Evolutionary conservation across 2,113 vertebrate genomes (phyloP).

Genomic region (Pteronura brasiliensis): DNA sequence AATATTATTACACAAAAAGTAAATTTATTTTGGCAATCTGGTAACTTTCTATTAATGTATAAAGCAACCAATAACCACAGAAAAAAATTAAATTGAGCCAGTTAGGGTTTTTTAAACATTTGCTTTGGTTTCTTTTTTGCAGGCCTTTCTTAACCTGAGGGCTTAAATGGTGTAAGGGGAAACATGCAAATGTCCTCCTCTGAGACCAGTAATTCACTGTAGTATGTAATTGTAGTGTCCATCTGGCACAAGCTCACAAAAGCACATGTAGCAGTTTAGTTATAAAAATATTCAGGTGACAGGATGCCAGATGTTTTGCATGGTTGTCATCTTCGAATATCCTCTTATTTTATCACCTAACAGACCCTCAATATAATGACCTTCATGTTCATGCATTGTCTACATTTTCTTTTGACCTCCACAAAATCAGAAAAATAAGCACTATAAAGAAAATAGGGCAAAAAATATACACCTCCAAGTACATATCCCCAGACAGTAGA

Average conservation of each 20-base stretch:
- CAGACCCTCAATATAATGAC: neutral
- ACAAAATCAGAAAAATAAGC: neutral
- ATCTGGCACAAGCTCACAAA: constrained; percentile 17
- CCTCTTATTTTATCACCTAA: constrained; percentile 52
- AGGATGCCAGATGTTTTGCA: constrained; percentile 55
- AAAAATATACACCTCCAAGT: neutral
- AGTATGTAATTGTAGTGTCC: neutral
- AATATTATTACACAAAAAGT: neutral
- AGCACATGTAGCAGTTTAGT: neutral
- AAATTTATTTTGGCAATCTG: neutral
- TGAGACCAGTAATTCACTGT: neutral
- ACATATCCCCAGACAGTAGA: neutral
- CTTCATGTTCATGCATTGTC: neutral
- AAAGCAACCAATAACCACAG: neutral
- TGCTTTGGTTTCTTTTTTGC: neutral
- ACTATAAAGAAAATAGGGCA: neutral
- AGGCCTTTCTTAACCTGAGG: neutral
- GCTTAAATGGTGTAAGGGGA: neutral
- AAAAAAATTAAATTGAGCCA: neutral
- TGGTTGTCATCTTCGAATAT: constrained; percentile 46
- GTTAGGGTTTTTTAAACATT: neutral
- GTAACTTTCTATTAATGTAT: neutral
- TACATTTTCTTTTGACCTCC: neutral
- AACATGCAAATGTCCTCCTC: neutral
- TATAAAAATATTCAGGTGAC: constrained; percentile 36